Conservation (phyloP, 2,888 invertebrate species). For the Pseudoips prasinana region DNA sequence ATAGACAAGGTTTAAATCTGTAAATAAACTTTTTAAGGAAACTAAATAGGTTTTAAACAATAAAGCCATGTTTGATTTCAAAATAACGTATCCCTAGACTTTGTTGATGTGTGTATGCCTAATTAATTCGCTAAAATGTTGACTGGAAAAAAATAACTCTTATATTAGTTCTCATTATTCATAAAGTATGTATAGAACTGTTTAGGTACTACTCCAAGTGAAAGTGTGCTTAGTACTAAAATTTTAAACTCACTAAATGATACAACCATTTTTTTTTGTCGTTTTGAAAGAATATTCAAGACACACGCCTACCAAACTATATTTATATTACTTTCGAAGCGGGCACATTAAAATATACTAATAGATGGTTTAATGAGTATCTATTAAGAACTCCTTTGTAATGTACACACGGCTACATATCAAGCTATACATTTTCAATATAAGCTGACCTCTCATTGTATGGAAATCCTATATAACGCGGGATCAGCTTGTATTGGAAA, state of each 20-base stretch:
- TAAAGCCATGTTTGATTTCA: too few relatives aligned
- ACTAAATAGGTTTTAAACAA: too few relatives aligned
- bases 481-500: too few relatives aligned
- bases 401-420: too few relatives aligned
- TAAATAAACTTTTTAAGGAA: too few relatives aligned
- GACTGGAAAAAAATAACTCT: conserved; percentile 49
- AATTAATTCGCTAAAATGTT: conserved; percentile 51
- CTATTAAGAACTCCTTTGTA: conserved; percentile 42
- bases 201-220: conserved; percentile 35
- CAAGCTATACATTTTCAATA: too few relatives aligned
- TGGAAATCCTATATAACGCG: too few relatives aligned
- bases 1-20: too few relatives aligned
- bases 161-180: conserved; percentile 36
- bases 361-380: conserved; percentile 43
- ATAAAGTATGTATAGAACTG: conserved; percentile 27
- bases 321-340: conserved; percentile 53
- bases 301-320: conserved; percentile 61
- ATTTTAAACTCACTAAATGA: conserved; percentile 54
- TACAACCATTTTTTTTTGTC: conserved; percentile 61
- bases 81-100: too few relatives aligned
- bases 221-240: conserved; percentile 53
- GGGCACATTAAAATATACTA: conserved; percentile 48
- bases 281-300: conserved; percentile 47
- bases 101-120: too few relatives aligned
- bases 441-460: too few relatives aligned